Base-by-base conservation (phyloP, 2,888 invertebrate genomes). In the Archaeoteleia sp. region DNA sequence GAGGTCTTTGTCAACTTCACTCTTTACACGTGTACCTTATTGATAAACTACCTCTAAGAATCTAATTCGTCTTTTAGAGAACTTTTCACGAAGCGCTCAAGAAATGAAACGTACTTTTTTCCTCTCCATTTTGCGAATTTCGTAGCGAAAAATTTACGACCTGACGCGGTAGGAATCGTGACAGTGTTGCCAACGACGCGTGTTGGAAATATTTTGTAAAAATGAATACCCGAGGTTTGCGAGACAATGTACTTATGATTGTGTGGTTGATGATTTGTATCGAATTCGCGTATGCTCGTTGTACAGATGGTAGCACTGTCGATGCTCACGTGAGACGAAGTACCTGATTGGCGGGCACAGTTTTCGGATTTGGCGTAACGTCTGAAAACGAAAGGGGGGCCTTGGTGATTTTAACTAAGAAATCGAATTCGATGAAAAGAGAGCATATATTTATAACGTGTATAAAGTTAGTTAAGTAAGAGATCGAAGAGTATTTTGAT, bases 401-500 rank as follows among this genome's bases (percentile, higher is more conserved):
- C 6, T 27, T 39, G 48, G n/a, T 29, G 37, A 37, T 34, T 43
- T 51, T 17, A 4, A n/a, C n/a, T 45, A 34, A 58, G 45, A 40
- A 20, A 17, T 30, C 42, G 43, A 62, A 29, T 9, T 70, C 49
- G 48, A 15, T 51, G 27, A 61, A 42, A 57, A 35, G 43, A n/a
- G n/a, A 62, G 48, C 54, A 62, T 45, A 58, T 71, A 49, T 66
- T 51, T 55, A 46, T 65, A 70, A 58, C 62, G 55, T 69, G 63
- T 62, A 66, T 55, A 63, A 61, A 67, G 57, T 49, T 53, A 53
- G 51, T 54, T 42, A 45, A 62, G 45, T 48, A 20, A 62, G 53
- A 62, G 35, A 63, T 53, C 13, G 35, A 54, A 61, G 60, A 67
- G 70, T 77, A 79, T 76, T 81, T 78, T 75, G 51, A 78, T 77